A percentile compares a stretch with the other conserved stretches of the same genome.
Conservation (phyloP, 2,797 vertebrate species). For the Molossus molossus region DNA sequence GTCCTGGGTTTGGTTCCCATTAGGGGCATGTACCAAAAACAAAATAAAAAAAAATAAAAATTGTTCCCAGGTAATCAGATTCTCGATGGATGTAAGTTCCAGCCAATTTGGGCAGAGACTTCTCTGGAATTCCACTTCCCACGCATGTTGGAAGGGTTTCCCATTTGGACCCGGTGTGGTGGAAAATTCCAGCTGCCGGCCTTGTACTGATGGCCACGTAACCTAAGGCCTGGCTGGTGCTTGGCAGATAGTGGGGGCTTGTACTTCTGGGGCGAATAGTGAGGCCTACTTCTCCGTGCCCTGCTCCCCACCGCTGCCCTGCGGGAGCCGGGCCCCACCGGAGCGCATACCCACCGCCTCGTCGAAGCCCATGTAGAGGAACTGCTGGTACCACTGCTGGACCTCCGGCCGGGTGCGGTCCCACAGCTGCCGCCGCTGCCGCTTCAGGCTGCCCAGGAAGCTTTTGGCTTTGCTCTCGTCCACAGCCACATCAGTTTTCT, state of each 20-base stretch:
- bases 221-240: not conserved
- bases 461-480: slow-evolving; percentile 92
- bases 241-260: not conserved
- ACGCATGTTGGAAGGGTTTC: not conserved
- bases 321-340: not conserved
- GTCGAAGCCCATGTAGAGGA: slow-evolving; percentile 95
- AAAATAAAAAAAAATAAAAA: not conserved
- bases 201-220: rapidly evolving
- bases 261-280: not conserved
- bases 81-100: not conserved
- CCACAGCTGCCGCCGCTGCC: slow-evolving; percentile 94
- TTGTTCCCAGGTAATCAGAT: not conserved
- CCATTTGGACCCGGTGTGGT: not conserved
- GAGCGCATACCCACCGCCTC: slow-evolving; percentile 92
- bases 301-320: rapidly evolving
- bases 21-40: no score
- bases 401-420: slow-evolving; percentile 94
- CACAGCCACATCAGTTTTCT: slow-evolving; percentile 88
- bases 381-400: slow-evolving; percentile 98
- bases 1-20: no score
- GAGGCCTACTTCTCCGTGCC: not conserved
- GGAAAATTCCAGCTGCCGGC: not conserved
- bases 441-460: slow-evolving; percentile 93
- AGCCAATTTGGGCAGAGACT: not conserved
- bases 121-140: not conserved